Conservation (phyloP, 2,113 vertebrate genomes). For the Phylloscopus trochiloides region DNA sequence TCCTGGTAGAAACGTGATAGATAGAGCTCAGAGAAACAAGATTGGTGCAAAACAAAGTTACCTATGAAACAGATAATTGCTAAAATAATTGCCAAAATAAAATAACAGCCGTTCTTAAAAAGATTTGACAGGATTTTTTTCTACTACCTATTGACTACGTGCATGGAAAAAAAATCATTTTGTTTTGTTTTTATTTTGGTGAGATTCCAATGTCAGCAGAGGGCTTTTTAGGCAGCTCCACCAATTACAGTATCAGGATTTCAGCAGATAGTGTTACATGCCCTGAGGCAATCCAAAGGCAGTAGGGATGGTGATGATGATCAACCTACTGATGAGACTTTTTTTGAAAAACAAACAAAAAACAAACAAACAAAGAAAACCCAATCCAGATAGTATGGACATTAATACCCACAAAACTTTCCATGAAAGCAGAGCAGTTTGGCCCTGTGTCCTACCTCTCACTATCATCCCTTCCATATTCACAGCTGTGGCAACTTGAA, state of each 20-base stretch:
- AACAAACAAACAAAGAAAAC: neutral
- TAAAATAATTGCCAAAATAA: neutral
- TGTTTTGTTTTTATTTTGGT: neutral
- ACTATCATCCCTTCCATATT: neutral
- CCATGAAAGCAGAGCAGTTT: neutral
- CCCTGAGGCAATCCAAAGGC: neutral
- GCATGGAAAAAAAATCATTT: neutral
- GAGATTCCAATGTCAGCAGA: neutral
- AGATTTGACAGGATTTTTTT: neutral
- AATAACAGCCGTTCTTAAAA: neutral
- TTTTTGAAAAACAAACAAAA: neutral
- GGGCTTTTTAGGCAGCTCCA: neutral
- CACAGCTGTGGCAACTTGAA: neutral
- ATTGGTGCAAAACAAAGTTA: neutral
- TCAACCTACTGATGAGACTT: neutral
- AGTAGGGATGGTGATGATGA: neutral
- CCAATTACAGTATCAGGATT: neutral
- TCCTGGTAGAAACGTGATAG: neutral
- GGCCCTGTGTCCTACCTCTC: neutral
- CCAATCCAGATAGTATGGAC: neutral
- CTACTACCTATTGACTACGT: neutral
- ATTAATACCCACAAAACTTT: neutral
- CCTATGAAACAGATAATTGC: neutral
- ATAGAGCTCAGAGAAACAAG: neutral
- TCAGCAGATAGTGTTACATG: neutral